These are phyloP conservation scores for Sitodiplosis mosellana DNA, from an alignment of 1,140 invertebrate species.

Conservation along the genomic window DNA sequence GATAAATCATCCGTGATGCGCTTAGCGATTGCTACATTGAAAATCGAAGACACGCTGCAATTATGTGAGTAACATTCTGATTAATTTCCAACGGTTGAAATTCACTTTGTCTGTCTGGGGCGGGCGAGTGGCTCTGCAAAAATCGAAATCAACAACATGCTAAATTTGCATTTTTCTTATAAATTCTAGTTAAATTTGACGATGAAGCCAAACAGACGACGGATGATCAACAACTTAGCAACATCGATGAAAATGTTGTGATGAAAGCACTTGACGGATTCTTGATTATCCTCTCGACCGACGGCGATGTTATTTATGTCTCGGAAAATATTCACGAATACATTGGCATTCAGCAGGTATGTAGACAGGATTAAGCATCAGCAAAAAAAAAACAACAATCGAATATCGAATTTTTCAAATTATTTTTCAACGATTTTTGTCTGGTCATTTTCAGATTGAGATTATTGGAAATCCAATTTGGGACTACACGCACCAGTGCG, in stretches of 20 bases:
- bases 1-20: constrained; percentile 94
- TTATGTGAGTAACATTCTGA: constrained; percentile 40
- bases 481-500: constrained; percentile 87
- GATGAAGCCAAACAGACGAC: background rate
- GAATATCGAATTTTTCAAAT: background rate
- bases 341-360: constrained; percentile 76
- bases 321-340: constrained; percentile 81
- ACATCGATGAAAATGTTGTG: constrained; percentile 6
- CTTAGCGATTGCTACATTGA: constrained; percentile 78
- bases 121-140: too few relatives aligned
- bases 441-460: constrained; percentile 52
- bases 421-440: background rate
- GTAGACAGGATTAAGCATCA: background rate
- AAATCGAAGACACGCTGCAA: constrained; percentile 62
- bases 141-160: too few relatives aligned
- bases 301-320: constrained; percentile 79
- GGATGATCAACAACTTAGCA: background rate
- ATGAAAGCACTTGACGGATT: constrained; percentile 70
- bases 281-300: constrained; percentile 61
- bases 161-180: too few relatives aligned
- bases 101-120: background rate
- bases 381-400: background rate
- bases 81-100: background rate
- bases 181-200: background rate
- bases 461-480: constrained; percentile 85